A percentile compares a stretch with the other conserved stretches of the same genome.
phyloP scores from a whole-genome alignment of 1,140 invertebrate species.

The Pentalonia nigronervosa region DNA sequence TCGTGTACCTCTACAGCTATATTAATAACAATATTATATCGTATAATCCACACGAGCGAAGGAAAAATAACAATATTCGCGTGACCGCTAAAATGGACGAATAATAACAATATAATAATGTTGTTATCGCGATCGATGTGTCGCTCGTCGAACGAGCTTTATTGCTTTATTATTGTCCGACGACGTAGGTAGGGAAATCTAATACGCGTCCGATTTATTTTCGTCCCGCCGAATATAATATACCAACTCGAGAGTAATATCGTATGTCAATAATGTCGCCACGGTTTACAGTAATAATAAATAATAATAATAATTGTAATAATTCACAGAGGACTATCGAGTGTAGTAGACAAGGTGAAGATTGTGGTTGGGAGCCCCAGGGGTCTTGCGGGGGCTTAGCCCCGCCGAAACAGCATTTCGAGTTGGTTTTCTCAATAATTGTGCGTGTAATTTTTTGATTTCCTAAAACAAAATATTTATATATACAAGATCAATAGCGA shows the following conservation, averaged over 20 bases:
- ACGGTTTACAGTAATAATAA: too few species aligned
- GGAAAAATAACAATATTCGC: background rate
- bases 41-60: background rate
- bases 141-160: background rate
- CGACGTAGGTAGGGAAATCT: background rate
- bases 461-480: background rate
- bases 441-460: background rate
- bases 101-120: background rate
- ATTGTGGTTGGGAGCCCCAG: too few species aligned
- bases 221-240: background rate
- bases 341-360: background rate
- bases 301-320: background rate
- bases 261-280: too few species aligned
- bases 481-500: background rate
- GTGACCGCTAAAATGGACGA: background rate
- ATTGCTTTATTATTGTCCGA: conserved; percentile 3
- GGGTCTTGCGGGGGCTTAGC: background rate
- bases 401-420: background rate
- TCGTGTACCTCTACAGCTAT: background rate
- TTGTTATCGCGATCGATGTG: background rate
- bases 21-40: background rate
- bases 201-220: background rate
- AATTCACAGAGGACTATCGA: too few species aligned
- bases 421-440: background rate
- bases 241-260: background rate